Evolutionary conservation across 2,888 invertebrate genomes (phyloP), one percentile per base, ranked within the genome.

Genomic region (Erebia epiphron): DNA sequence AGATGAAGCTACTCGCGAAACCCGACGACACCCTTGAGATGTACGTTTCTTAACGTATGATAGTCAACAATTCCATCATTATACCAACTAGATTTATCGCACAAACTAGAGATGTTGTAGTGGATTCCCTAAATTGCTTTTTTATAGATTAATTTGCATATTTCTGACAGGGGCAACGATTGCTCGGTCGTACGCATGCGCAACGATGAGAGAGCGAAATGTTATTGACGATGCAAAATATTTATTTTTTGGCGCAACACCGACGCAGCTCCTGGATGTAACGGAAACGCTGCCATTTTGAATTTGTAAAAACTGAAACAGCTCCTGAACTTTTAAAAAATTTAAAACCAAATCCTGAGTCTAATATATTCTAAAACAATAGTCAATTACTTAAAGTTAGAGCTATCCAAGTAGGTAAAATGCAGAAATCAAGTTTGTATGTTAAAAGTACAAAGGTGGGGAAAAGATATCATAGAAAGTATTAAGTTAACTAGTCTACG

Each of bases 161-260:
- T 90, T 91, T 91, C 88, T 92, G 92, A 92, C 92, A 90, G 89
- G 79, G 82, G 79, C 78, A 78, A 84, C 79, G 81, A 77, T 50
- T 78, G 80, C 74, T 74, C 76, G 76, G 76, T 75, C 67, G 73
- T 73, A 80, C 91, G 92, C 92, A 92, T 92, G 92, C 92, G 90
- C 84, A 80, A 49, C 52, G 70, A 73, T 69, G 77, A 77, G 73
- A 75, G 82, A 81, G 83, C 82, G 79, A 80, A 85, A 88, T 89
- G 86, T 88, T 93, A 93, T 93, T 90, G 92, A 92, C 89, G 89
- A 92, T 92, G 92, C 92, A 90, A 88, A 91, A 88, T 92, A 90
- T 91, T 93, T 92, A 90, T 88, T 89, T 86, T 87, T 87, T 86
- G 85, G 82, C 85, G 86, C 86, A 85, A 86, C 83, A 82, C 79